Percentiles rank a stretch among this genome's conserved stretches.
Conservation (phyloP, 1,140 invertebrate genomes). For the Diploscapter pachys region DNA sequence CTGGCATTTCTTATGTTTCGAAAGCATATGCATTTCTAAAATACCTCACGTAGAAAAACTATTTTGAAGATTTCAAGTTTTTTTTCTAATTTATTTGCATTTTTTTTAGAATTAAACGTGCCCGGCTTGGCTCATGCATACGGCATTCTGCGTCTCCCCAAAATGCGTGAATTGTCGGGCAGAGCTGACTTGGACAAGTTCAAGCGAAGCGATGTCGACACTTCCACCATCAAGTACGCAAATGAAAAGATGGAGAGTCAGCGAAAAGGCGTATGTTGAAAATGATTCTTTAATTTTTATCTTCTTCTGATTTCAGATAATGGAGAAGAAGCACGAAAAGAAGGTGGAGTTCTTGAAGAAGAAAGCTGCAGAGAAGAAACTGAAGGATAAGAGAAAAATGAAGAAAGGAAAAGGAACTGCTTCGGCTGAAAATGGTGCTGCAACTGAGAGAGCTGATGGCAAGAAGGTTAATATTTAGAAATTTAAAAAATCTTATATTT, state of each 20-base stretch:
- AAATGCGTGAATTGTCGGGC: constrained; percentile 86
- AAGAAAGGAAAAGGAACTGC: constrained; percentile 20
- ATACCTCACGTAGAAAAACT: too few relatives aligned
- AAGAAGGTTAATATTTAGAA: constrained; percentile 2
- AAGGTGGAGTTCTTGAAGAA: constrained; percentile 23
- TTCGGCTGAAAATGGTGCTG: constrained; percentile 6
- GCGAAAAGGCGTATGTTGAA: constrained; percentile 10
- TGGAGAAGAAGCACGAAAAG: constrained; percentile 30
- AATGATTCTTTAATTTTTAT: background rate
- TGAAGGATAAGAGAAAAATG: constrained; percentile 21
- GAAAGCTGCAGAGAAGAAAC: constrained; percentile 15
- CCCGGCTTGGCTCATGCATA: constrained; percentile 80
- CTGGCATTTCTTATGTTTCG: background rate
- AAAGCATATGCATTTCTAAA: constrained; percentile 17
- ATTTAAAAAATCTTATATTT: constrained; percentile 5
- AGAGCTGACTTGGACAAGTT: constrained; percentile 45
- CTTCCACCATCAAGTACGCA: constrained; percentile 35
- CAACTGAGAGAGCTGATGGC: constrained; percentile 1
- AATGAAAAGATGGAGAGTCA: constrained; percentile 27
- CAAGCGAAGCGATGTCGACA: constrained; percentile 41
- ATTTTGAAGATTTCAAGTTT: too few relatives aligned
- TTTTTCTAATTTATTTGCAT: background rate
- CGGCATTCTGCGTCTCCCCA: constrained; percentile 81
- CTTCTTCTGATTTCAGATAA: background rate
- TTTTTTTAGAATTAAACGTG: constrained; percentile 73